Evolutionary conservation across 2,888 invertebrate genomes (phyloP).

Genomic region (Lasioglossum lativentre): DNA sequence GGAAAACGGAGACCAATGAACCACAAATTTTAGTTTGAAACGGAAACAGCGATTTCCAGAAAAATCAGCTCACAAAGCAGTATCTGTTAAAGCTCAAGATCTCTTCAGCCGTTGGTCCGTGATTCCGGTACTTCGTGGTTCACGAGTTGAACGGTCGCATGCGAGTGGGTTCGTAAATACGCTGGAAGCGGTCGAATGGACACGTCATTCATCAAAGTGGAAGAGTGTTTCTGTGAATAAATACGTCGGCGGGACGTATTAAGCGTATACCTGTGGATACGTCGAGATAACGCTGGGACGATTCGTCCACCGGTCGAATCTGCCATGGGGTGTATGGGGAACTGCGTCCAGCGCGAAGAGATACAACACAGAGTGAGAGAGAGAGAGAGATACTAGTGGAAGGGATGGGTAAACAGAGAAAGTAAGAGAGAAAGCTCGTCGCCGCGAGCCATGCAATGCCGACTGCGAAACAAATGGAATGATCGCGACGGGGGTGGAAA

Average conservation of each 20-base stretch:
- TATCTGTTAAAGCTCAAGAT: background rate
- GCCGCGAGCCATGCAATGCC: constrained; percentile 76
- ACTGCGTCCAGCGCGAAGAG: constrained; percentile 20
- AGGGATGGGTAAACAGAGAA: constrained; percentile 65
- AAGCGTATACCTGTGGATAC: constrained; percentile 68
- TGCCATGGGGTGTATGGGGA: constrained; percentile 45
- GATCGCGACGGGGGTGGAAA: constrained; percentile 73
- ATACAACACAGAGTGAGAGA: constrained; percentile 64
- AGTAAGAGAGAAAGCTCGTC: constrained; percentile 70
- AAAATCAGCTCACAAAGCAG: background rate
- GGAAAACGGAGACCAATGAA: background rate
- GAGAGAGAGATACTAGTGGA: constrained; percentile 41
- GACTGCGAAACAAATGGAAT: constrained; percentile 78
- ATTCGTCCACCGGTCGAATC: constrained; percentile 70
- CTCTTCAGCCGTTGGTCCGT: background rate
- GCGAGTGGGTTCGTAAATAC: constrained; percentile 5
- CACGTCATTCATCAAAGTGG: constrained; percentile 66
- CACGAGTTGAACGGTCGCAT: background rate
- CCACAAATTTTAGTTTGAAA: background rate
- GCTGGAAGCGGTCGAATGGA: constrained; percentile 15
- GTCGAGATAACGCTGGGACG: constrained; percentile 73
- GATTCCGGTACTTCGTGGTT: background rate
- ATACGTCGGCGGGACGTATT: constrained; percentile 68
- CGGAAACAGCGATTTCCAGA: background rate
- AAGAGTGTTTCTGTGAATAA: constrained; percentile 64